phyloP scores from a whole-genome alignment of 2,888 invertebrate genomes.

The Balanococcus diminutus region DNA sequence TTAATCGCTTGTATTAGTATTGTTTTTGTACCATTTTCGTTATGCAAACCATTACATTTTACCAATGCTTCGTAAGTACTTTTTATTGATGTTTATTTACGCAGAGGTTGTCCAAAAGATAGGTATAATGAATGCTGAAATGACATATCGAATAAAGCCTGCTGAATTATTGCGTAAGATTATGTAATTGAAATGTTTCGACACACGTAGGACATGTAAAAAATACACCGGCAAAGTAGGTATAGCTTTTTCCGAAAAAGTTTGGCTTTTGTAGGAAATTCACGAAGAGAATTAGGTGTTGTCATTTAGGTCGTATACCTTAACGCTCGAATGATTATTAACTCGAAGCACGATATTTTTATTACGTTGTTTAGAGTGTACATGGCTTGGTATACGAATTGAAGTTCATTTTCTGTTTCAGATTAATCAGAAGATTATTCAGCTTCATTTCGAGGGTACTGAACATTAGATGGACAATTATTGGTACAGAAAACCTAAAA shows the following conservation, averaged over 20 bases:
- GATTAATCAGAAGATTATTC: background rate
- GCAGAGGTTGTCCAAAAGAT: background rate
- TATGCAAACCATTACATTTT: background rate
- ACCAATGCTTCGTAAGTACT: slow-evolving; percentile 15
- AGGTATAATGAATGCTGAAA: background rate
- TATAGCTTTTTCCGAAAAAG: background rate
- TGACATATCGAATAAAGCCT: background rate
- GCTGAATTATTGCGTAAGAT: background rate
- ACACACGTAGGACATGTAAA: background rate
- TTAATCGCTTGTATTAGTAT: slow-evolving; percentile 1
- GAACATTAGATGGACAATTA: slow-evolving; percentile 4
- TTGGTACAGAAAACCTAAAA: background rate
- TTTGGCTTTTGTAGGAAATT: background rate
- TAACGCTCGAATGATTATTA: background rate
- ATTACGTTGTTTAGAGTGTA: too few relatives aligned
- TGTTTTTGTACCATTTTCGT: background rate
- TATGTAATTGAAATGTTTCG: background rate
- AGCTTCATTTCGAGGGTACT: background rate
- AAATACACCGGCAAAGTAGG: background rate
- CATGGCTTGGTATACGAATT: too few relatives aligned
- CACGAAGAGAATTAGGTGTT: background rate
- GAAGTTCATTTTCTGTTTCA: background rate
- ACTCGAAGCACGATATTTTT: background rate
- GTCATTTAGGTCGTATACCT: background rate
- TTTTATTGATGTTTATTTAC: background rate